Conservation (phyloP, 2,797 vertebrate genomes). For the Schizopygopsis malacanthus region DNA sequence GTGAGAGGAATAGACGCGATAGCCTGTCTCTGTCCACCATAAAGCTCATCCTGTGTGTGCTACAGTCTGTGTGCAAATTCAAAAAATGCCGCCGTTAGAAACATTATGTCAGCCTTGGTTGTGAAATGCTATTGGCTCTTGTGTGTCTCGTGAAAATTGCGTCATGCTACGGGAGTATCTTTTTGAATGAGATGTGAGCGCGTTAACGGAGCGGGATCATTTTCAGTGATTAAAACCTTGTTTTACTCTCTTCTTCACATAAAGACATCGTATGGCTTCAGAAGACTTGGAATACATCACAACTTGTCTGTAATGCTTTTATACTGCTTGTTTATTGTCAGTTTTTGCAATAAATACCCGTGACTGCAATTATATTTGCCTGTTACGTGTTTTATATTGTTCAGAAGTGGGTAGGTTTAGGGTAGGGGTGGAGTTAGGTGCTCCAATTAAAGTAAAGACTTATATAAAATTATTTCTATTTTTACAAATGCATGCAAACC, state of each 20-base stretch:
- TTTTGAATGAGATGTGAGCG: not conserved
- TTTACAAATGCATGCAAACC: too few relatives aligned
- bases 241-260: not conserved
- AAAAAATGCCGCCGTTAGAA: not conserved
- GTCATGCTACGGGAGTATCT: too few relatives aligned
- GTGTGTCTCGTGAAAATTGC: too few relatives aligned
- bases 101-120: not conserved
- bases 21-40: too few relatives aligned
- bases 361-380: too few relatives aligned
- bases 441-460: not conserved
- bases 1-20: too few relatives aligned
- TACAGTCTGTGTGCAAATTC: not conserved
- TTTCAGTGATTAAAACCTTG: not conserved
- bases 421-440: too few relatives aligned
- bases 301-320: not conserved
- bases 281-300: not conserved
- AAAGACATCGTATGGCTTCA: not conserved
- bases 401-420: not conserved
- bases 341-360: not conserved
- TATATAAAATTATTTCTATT: not conserved
- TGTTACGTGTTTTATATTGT: not conserved
- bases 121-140: not conserved
- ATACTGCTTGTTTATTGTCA: not conserved
- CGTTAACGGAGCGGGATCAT: not conserved
- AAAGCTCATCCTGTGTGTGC: not conserved